Evolutionary conservation across 1,140 invertebrate species (phyloP).

Genomic region (Notospermus geniculatus): DNA sequence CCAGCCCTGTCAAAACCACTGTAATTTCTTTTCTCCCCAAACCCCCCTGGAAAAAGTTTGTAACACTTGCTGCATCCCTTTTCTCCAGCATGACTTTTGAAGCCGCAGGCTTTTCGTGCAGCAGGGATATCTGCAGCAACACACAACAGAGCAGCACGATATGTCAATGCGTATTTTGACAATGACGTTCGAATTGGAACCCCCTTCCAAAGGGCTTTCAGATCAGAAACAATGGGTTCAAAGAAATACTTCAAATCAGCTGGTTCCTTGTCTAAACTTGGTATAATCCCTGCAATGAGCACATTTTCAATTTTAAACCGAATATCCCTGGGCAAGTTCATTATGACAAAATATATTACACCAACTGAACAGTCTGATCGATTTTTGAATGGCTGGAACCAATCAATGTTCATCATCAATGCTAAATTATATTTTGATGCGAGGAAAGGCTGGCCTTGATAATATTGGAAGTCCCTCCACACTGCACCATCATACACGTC

Average conservation of each 20-base stretch:
- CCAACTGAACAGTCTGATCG: slow-evolving; percentile 16
- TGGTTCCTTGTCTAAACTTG: slow-evolving; percentile 17
- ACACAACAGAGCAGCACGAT: slow-evolving; percentile 24
- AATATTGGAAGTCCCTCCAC: slow-evolving; percentile 21
- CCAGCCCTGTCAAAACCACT: too few relatives aligned
- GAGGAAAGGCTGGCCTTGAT: too few relatives aligned
- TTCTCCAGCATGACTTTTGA: slow-evolving; percentile 19
- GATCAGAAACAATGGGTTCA: slow-evolving; percentile 18
- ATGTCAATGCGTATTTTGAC: neutral
- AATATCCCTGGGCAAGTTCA: slow-evolving; percentile 12
- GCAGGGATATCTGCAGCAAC: slow-evolving; percentile 26
- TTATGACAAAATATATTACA: slow-evolving; percentile 17
- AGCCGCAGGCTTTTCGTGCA: slow-evolving; percentile 25
- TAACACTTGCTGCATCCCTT: slow-evolving; percentile 5
- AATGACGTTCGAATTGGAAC: slow-evolving; percentile 6
- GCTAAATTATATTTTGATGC: neutral
- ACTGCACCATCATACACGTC: slow-evolving; percentile 24
- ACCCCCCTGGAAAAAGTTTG: too few relatives aligned
- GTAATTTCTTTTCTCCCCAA: too few relatives aligned
- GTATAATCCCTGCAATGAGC: slow-evolving; percentile 17
- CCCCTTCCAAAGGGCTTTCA: slow-evolving; percentile 18
- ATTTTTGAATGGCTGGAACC: slow-evolving; percentile 22
- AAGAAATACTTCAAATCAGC: slow-evolving; percentile 19
- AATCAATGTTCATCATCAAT: slow-evolving; percentile 23
- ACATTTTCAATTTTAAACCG: slow-evolving; percentile 15